Base-by-base conservation (phyloP, 2,888 invertebrate genomes). In the Caenorhabditis drosophilae region DNA sequence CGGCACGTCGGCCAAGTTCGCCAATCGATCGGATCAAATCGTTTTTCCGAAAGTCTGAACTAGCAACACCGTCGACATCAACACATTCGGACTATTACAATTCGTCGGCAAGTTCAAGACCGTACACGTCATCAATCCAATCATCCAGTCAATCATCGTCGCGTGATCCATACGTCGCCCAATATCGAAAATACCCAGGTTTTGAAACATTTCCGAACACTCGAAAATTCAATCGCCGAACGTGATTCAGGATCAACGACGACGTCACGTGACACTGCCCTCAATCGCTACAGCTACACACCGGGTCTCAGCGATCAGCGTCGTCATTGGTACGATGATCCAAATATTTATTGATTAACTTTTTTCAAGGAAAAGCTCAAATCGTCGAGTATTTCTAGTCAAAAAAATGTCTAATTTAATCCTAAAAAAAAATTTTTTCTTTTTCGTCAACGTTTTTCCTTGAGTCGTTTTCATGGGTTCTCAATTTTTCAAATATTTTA, bases 21-120 rank as follows among this genome's bases (percentile, higher is more conserved):
- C 82, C 82, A 15, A 77, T 83, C 54, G 83, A 83, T 45, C 75
- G 79, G 36, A 78, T 83, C 55, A 83, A 83, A 64, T 76, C 74
- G 18, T 52, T 81, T 35, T 81, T 81, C 66, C 48, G 79, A 22
- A 68, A 67, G 51, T 53, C 47, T 36, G 67, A 68, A 16, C 26
- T 58, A n/a, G 23, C 63, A 34, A 45, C 58, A 38, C 50, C 49
- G 15, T 51, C 63, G 16, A 23, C 66, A 44, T 47, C 57, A 34
- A 47, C 46, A 12, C 58, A 66, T 42, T 35, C 49, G 11, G 59
- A 59, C 35, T 67, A 61, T 34, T 57, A 59, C 34, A 52, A 45
- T 25, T 56, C 67, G 15, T 22, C 12, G 3, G 20, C 44, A 22
- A 45, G 45, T 16, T 60, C 25, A 50, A 60, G 67, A 35, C 36